Percentiles rank a stretch among this genome's conserved stretches.
phyloP scores from a whole-genome alignment of 2,888 invertebrate species.

The Tethea ocularis region DNA sequence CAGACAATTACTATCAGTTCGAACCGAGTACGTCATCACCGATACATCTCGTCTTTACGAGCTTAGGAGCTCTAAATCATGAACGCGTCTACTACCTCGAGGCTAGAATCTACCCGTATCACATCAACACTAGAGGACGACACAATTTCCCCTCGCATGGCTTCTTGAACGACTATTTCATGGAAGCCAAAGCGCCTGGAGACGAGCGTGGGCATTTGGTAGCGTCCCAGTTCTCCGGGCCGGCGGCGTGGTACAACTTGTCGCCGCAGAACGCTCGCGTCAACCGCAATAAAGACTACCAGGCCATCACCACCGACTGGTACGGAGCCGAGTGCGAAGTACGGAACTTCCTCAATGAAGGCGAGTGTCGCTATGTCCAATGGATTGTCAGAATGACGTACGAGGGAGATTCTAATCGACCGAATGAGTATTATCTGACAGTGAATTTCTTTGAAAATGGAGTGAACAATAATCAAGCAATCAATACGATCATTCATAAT shows the following conservation, averaged over 20 bases:
- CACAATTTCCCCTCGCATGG: background rate
- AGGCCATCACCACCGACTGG: slow-evolving; percentile 18
- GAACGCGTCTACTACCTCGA: background rate
- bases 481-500: slow-evolving; percentile 12
- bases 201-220: slow-evolving; percentile 19
- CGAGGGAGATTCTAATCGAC: slow-evolving; percentile 14
- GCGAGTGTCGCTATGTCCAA: slow-evolving; percentile 11
- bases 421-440: slow-evolving; percentile 12
- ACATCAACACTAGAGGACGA: background rate
- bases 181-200: slow-evolving; percentile 11
- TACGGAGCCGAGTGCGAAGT: slow-evolving; percentile 18
- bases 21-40: no score
- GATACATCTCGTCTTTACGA: background rate
- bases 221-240: slow-evolving; percentile 20
- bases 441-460: background rate
- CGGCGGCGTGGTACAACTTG: slow-evolving; percentile 19
- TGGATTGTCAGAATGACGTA: slow-evolving; percentile 17
- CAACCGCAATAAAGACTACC: slow-evolving; percentile 16
- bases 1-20: no score
- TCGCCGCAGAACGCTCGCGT: slow-evolving; percentile 19
- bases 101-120: background rate
- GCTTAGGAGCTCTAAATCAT: background rate
- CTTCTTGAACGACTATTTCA: slow-evolving; percentile 4
- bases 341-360: slow-evolving; percentile 15
- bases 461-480: background rate